These are phyloP conservation scores for Hormaphis cornu DNA, from an alignment of 1,140 invertebrate genomes.

Conservation along the genomic window DNA sequence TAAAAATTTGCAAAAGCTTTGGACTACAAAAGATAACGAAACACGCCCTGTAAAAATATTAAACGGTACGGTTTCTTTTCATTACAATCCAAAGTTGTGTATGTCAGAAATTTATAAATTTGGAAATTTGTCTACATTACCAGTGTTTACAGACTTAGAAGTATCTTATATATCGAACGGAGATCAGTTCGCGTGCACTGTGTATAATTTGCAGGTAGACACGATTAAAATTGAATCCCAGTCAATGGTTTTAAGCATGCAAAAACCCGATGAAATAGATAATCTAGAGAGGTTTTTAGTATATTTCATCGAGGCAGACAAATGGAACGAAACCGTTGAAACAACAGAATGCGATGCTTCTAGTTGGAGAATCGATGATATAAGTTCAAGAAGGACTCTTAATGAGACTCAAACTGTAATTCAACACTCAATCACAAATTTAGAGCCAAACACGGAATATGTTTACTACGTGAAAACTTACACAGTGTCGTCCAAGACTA, in stretches of 20 bases:
- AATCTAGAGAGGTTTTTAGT: constrained; percentile 70
- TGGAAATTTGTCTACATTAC: constrained; percentile 47
- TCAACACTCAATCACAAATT: constrained; percentile 43
- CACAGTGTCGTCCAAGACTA: constrained; percentile 57
- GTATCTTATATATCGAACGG: constrained; percentile 79
- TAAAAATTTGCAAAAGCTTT: constrained; percentile 82
- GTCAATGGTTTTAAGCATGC: constrained; percentile 14
- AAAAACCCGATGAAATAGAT: constrained; percentile 52
- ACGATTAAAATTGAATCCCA: constrained; percentile 3
- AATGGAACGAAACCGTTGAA: constrained; percentile 69
- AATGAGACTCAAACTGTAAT: background rate
- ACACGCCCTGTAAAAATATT: constrained; percentile 46
- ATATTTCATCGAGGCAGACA: constrained; percentile 53
- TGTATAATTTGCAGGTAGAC: constrained; percentile 32
- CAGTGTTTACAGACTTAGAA: constrained; percentile 46
- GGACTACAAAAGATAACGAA: constrained; percentile 53
- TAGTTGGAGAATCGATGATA: constrained; percentile 47
- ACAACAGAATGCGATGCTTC: constrained; percentile 73
- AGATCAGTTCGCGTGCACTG: constrained; percentile 74
- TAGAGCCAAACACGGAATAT: constrained; percentile 77
- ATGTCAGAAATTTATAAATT: constrained; percentile 61
- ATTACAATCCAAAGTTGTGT: constrained; percentile 91
- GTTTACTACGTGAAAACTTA: constrained; percentile 81
- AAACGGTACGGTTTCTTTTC: constrained; percentile 70
- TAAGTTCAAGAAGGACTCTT: background rate